These are phyloP conservation scores for Gymnocheta viridis DNA, from an alignment of 2,888 invertebrate genomes.

Conservation along the genomic window DNA sequence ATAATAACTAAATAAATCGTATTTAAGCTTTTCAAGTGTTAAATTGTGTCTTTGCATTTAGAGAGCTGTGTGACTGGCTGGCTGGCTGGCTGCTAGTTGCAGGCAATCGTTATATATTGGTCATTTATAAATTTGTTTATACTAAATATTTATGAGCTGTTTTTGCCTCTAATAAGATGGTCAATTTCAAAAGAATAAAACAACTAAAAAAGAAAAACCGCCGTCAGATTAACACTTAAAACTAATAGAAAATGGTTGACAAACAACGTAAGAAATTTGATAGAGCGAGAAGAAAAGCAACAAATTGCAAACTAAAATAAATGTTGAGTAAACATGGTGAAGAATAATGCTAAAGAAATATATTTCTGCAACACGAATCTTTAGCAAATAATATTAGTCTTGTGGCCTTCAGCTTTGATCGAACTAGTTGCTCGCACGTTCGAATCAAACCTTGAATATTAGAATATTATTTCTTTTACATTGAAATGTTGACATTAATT, in stretches of 20 bases:
- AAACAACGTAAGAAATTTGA: background rate
- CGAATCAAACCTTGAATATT: too few relatives aligned
- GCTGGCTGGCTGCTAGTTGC: conserved; percentile 27
- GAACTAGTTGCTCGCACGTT: too few relatives aligned
- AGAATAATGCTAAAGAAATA: conserved; percentile 21
- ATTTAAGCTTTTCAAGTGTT: conserved; percentile 66
- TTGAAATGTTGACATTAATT: too few relatives aligned
- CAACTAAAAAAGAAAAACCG: background rate
- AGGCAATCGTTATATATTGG: conserved; percentile 51
- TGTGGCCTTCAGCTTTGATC: too few relatives aligned
- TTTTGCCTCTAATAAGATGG: conserved; percentile 49
- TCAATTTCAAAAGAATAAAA: conserved; percentile 16
- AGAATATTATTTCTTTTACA: too few relatives aligned
- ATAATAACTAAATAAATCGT: conserved; percentile 53
- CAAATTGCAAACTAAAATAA: background rate
- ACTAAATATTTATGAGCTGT: conserved; percentile 57
- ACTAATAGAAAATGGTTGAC: conserved; percentile 9
- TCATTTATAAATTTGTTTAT: conserved; percentile 58
- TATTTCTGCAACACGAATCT: background rate
- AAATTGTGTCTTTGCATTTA: conserved; percentile 66
- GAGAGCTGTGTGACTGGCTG: conserved; percentile 4
- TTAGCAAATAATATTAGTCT: too few relatives aligned
- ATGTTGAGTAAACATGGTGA: too few relatives aligned
- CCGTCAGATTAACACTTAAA: background rate
- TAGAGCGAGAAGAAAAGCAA: background rate